Base-by-base conservation (phyloP, 2,797 vertebrate species). In the Sebastiscus tertius region DNA sequence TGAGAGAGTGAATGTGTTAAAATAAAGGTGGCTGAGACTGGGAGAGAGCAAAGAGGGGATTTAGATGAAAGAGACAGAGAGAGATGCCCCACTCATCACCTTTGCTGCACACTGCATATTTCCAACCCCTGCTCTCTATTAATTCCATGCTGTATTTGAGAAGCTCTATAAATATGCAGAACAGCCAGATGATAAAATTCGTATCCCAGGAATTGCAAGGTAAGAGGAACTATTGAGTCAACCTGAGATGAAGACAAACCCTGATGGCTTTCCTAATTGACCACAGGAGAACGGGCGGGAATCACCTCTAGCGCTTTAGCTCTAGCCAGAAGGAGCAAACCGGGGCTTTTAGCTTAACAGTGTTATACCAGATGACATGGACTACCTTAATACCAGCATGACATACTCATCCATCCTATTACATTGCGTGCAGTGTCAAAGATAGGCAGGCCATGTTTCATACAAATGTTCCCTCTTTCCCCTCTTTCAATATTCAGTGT, bases 141-240 rank as follows among this genome's bases (percentile, higher is more conserved):
- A 80, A 89, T 87, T 92, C 80, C 65, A 78, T 81, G 75, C 78
- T 88, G 85, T 91, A 74, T 92, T 86, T 85, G 82, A 87, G 82
- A 68, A 81, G 88, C 84, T 84, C 87, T 84, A 88, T 92, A 91
- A 93, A 93, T 93, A 92, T 94, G 89, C 89, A 93, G 84, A 90
- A 63, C 78, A 84, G 82, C 67, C 68, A 55, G 36, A 84, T 88
- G 81, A 93, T 90, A 80, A 80, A 92, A 89, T 62, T 83, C 80
- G 81, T 55, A 83, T 88, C 85, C 39, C 14, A 60, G 72, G 71
- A 88, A 85, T 59, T 80, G 89, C 88, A 87, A 83, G 64, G 83
- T 86, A 90, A 90, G 92, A 92, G 70, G 78, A 88, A 72, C 29
- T 36, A 80, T 54, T n/a, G 76, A 80, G 75, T 84, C 49, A 4